Percentiles rank a stretch among this genome's conserved stretches.
Evolutionary conservation across 2,888 invertebrate species (phyloP).

Genomic region (Argyresthia goedartella): DNA sequence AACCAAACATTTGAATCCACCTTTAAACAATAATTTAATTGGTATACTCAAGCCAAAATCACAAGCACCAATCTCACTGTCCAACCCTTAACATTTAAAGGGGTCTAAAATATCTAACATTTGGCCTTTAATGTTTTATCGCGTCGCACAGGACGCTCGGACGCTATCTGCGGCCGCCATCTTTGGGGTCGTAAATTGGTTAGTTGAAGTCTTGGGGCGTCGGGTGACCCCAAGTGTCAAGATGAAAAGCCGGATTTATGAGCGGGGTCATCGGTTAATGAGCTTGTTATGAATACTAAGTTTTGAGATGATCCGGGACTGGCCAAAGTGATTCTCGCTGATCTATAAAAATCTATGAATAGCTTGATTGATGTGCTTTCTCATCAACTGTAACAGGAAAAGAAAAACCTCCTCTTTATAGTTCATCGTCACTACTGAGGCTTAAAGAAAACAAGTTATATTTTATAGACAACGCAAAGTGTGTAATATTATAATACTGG

Average conservation of each 20-base stretch:
- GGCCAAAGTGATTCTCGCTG: too few relatives aligned
- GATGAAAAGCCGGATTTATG: constrained; percentile 54
- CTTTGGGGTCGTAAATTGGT: constrained; percentile 40
- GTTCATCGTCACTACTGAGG: too few relatives aligned
- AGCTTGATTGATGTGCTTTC: too few relatives aligned
- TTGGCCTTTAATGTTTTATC: constrained; percentile 55
- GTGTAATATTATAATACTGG: too few relatives aligned
- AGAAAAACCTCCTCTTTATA: too few relatives aligned
- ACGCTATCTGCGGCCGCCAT: constrained; percentile 51
- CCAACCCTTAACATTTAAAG: constrained; percentile 17
- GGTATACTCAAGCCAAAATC: too few relatives aligned
- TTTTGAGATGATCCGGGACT: neutral
- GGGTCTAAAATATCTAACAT: constrained; percentile 28
- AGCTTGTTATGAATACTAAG: constrained; percentile 23
- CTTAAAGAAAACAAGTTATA: too few relatives aligned
- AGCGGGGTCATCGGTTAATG: constrained; percentile 54
- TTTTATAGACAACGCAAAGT: too few relatives aligned
- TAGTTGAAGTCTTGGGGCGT: constrained; percentile 36
- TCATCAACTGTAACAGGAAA: too few relatives aligned
- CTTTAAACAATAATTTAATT: too few relatives aligned
- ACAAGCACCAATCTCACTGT: neutral
- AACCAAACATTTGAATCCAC: too few relatives aligned
- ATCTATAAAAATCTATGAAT: too few relatives aligned
- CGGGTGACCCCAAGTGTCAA: constrained; percentile 39
- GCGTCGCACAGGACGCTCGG: constrained; percentile 43